A percentile compares a stretch with the other conserved stretches of the same genome.
phyloP scores from a whole-genome alignment of 2,113 vertebrate genomes.

The Hippocampus mohnikei region DNA sequence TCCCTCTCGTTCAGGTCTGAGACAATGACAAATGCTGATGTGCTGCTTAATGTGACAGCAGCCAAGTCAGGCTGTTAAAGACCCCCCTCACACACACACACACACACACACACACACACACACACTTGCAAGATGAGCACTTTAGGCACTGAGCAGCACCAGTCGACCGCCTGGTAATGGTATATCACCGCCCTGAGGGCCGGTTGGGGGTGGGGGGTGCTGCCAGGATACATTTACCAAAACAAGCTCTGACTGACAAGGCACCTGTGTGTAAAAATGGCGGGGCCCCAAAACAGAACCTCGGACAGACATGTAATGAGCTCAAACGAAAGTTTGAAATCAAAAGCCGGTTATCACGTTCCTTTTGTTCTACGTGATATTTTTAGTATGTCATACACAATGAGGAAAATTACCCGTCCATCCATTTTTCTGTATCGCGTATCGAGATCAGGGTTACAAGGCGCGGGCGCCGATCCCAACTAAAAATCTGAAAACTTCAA shows the following conservation, averaged over 20 bases:
- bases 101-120: too few species aligned
- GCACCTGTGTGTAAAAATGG: slow-evolving; percentile 14
- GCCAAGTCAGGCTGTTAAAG: slow-evolving; percentile 30
- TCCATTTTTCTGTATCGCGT: too few species aligned
- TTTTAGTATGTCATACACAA: too few species aligned
- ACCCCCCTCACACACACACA: neutral
- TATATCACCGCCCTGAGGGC: slow-evolving; percentile 16
- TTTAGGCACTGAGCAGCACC: slow-evolving; percentile 19
- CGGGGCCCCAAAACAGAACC: neutral
- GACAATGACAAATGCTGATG: slow-evolving; percentile 45
- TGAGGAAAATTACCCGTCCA: too few species aligned
- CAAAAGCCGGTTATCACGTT: neutral
- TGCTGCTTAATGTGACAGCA: slow-evolving; percentile 40
- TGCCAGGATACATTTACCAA: slow-evolving; percentile 35
- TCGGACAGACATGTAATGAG: neutral
- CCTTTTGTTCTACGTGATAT: neutral
- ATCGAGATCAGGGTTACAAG: too few species aligned
- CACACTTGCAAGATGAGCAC: slow-evolving; percentile 22
- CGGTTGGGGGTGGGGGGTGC: neutral
- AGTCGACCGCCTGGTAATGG: slow-evolving; percentile 17
- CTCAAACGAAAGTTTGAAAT: neutral
- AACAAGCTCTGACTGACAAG: slow-evolving; percentile 9
- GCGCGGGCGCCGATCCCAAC: too few species aligned
- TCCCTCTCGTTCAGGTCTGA: slow-evolving; percentile 19
- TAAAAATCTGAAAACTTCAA: too few species aligned